A percentile compares a stretch with the other conserved stretches of the same genome.
These are phyloP conservation scores for Pachydiplax longipennis DNA, from an alignment of 2,888 invertebrate genomes.

Conservation along the genomic window DNA sequence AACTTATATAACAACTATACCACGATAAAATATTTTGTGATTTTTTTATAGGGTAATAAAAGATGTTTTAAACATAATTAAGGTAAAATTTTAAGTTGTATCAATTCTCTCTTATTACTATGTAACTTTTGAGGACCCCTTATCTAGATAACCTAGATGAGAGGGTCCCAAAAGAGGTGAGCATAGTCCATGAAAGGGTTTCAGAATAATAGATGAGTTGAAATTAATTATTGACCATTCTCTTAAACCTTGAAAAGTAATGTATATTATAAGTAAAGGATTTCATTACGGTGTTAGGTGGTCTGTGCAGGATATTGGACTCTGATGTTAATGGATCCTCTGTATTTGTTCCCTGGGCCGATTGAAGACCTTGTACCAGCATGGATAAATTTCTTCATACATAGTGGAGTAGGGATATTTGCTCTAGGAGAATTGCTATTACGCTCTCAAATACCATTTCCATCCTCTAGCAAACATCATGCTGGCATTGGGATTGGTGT, in stretches of 20 bases:
- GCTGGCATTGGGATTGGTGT: neutral
- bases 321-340: slow-evolving; percentile 24
- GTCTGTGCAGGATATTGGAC: neutral
- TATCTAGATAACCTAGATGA: too few relatives aligned
- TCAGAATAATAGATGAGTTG: too few relatives aligned
- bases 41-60: too few relatives aligned
- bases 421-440: neutral
- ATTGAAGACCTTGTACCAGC: slow-evolving; percentile 3
- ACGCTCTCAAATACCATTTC: neutral
- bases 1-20: too few relatives aligned
- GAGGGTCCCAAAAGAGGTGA: too few relatives aligned
- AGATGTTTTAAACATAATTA: too few relatives aligned
- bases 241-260: neutral
- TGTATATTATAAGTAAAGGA: neutral
- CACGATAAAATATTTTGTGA: too few relatives aligned
- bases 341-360: slow-evolving; percentile 1
- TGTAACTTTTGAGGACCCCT: too few relatives aligned
- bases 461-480: neutral
- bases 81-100: too few relatives aligned
- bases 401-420: slow-evolving; percentile 9
- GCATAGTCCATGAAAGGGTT: too few relatives aligned
- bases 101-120: too few relatives aligned
- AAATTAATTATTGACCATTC: neutral
- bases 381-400: slow-evolving; percentile 19
- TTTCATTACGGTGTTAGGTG: neutral